phyloP scores from a whole-genome alignment of 2,113 vertebrate genomes.

The Nyctibius bracteatus region DNA sequence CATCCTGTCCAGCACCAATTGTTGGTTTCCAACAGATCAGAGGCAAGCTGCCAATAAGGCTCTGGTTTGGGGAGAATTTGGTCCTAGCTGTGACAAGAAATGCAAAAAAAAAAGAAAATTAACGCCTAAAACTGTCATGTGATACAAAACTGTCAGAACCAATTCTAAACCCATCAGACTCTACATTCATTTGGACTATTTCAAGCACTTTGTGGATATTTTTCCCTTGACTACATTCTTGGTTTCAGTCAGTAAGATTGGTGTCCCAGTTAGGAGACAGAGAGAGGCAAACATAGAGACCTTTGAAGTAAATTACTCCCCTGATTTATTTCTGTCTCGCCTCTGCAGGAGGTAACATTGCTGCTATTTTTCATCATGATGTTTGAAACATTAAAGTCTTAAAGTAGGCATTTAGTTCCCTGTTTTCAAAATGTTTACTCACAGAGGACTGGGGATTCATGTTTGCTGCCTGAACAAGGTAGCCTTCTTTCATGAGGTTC shows the following conservation, averaged over 20 bases:
- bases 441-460: not conserved
- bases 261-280: slow-evolving; percentile 28
- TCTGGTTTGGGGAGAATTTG: not conserved
- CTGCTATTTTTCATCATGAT: slow-evolving; percentile 59
- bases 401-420: slow-evolving; percentile 32
- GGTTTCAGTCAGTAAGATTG: slow-evolving; percentile 15
- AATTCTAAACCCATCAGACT: slow-evolving; percentile 5
- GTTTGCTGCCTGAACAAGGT: not conserved
- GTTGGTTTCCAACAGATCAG: not conserved
- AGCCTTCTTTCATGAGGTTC: not conserved
- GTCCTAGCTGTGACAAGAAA: not conserved
- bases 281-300: slow-evolving; percentile 42
- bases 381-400: slow-evolving; percentile 49
- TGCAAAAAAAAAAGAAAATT: slow-evolving; percentile 10
- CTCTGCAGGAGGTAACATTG: slow-evolving; percentile 28
- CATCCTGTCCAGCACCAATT: not conserved
- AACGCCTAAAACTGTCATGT: not conserved
- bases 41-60: not conserved
- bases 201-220: not conserved
- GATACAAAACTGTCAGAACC: not conserved
- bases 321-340: slow-evolving; percentile 61
- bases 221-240: not conserved
- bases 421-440: slow-evolving; percentile 42
- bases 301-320: slow-evolving; percentile 59
- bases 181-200: not conserved